These are phyloP conservation scores for Egretta garzetta DNA, from an alignment of 2,113 vertebrate genomes.

Conservation along the genomic window DNA sequence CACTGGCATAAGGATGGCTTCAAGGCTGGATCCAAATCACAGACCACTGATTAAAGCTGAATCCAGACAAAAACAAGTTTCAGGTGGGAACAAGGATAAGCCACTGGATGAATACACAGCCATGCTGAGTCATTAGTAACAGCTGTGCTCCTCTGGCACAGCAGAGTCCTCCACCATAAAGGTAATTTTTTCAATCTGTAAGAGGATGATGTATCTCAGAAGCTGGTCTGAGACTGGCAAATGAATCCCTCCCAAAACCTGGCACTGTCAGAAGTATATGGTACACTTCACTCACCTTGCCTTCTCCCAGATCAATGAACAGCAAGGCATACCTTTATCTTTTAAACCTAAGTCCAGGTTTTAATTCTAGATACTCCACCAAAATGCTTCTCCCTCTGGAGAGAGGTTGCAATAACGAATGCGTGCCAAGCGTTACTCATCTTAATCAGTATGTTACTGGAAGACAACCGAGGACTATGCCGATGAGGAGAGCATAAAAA, in stretches of 20 bases:
- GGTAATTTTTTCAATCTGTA: background rate
- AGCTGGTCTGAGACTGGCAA: background rate
- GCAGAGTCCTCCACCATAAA: background rate
- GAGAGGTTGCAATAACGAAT: background rate
- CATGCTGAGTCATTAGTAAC: background rate
- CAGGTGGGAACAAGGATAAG: background rate
- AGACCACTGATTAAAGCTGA: background rate
- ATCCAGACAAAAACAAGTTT: background rate
- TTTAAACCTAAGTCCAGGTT: background rate
- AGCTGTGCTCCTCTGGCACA: background rate
- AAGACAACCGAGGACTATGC: background rate
- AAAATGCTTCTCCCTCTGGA: background rate
- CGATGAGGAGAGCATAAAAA: background rate
- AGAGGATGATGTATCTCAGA: background rate
- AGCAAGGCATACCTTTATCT: background rate
- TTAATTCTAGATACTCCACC: background rate
- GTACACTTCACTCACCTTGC: background rate
- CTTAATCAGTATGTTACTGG: background rate
- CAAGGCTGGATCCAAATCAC: background rate
- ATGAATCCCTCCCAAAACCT: background rate
- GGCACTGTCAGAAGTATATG: background rate
- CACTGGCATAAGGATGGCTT: background rate
- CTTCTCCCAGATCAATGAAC: background rate
- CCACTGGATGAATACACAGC: background rate
- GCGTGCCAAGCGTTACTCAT: background rate